phyloP scores from a whole-genome alignment of 30 jellyfish, hydroid and myxozoan species.

The Cassiopea andromeda region DNA sequence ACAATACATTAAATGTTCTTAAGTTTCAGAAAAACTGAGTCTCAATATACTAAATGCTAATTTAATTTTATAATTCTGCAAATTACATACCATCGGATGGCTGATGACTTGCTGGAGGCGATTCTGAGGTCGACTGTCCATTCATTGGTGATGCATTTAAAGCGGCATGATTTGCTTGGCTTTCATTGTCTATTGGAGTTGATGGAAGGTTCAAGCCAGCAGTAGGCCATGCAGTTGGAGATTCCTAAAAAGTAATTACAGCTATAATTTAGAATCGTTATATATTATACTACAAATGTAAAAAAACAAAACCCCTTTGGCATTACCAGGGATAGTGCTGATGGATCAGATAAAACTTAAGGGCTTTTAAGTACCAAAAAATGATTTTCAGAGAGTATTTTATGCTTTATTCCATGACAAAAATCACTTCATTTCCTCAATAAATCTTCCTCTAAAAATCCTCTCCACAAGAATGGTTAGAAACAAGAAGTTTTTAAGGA shows the following conservation, averaged over 20 bases:
- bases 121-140: constrained; percentile 46
- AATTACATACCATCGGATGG: constrained; percentile 14
- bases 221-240: constrained; percentile 73
- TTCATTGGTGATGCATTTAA: constrained; percentile 53
- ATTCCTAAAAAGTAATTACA: constrained; percentile 20
- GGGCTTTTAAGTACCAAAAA: too few species aligned
- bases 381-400: too few species aligned
- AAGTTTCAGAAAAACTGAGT: too few species aligned
- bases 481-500: too few species aligned
- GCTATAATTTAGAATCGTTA: not conserved
- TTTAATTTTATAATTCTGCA: too few species aligned
- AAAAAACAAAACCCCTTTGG: not conserved
- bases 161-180: constrained; percentile 14
- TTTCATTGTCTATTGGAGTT: constrained; percentile 53
- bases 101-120: constrained; percentile 49
- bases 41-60: not conserved
- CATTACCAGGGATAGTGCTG: too few species aligned
- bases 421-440: too few species aligned
- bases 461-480: too few species aligned
- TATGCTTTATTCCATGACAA: too few species aligned
- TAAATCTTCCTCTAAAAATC: too few species aligned
- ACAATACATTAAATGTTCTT: too few species aligned
- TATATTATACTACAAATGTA: not conserved
- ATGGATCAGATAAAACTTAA: too few species aligned
- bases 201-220: constrained; percentile 64